Base-by-base conservation (phyloP, 2,797 vertebrate species). In the Gymnodraco acuticeps region DNA sequence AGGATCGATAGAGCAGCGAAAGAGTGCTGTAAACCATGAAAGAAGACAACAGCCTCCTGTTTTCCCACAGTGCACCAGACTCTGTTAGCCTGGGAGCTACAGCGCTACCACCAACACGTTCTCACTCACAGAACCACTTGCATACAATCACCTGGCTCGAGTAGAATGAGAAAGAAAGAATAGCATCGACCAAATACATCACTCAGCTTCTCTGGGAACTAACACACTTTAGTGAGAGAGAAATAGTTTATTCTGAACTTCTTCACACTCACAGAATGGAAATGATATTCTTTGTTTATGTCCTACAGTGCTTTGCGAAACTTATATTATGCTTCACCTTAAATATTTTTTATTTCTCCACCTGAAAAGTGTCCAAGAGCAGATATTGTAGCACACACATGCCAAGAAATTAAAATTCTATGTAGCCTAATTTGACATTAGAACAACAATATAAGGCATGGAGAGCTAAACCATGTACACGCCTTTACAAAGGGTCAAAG, bases 11-110 rank as follows among this genome's bases (percentile, higher is more conserved):
- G 88, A 91, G 91, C 87, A 91, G 87, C 81, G 86, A 89, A 90
- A 86, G 90, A 92, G 87, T 88, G 91, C 90, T 93, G 90, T 92
- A 94, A 93, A 92, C 88, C 90, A 92, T 91, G 88, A 93, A 92
- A 93, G 90, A 82, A 92, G 93, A 93, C 92, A 93, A 94, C 93
- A 93, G 90, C 91, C 91, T 92, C 87, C 88, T 90, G 89, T 90
- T 94, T 91, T 92, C 92, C 91, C 90, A 91, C 89, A 88, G 89
- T 91, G 92, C 88, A 87, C 64, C 87, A 86, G 85, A 66, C 76
- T 90, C 64, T 80, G 84, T 84, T 89, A 91, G 90, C 89, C 89
- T 92, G 88, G 85, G 89, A 91, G 90, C 86, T 86, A 88, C 81
- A 43, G 76, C 56, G 31, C 82, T 81, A 82, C 75, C 87, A 80